Conservation (phyloP, 2,797 vertebrate species). For the Cephalopachus bancanus region DNA sequence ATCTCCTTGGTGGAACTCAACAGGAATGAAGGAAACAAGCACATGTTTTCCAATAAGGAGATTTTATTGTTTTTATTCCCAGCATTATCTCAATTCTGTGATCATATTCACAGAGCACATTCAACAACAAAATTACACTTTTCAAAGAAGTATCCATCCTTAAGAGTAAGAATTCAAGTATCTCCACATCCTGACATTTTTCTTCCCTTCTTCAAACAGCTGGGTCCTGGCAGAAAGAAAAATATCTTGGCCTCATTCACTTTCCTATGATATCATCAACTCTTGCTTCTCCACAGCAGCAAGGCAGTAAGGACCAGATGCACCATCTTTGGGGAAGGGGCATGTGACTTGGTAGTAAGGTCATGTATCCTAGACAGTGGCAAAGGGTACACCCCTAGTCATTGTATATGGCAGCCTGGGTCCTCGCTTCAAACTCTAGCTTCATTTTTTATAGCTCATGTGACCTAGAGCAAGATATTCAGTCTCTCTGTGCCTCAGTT, state of each 20-base stretch:
- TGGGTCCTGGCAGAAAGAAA: neutral
- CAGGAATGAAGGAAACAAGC: neutral
- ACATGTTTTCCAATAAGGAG: neutral
- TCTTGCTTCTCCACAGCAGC: neutral
- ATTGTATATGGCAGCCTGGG: neutral
- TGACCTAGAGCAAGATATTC: neutral
- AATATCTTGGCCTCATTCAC: fast-evolving
- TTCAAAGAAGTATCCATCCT: neutral
- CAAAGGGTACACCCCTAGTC: neutral
- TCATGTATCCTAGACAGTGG: no score
- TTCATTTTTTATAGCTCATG: neutral
- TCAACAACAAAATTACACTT: neutral
- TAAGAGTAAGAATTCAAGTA: neutral
- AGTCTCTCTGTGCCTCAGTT: neutral
- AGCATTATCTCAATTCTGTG: neutral
- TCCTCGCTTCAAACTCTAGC: neutral
- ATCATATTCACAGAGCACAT: neutral
- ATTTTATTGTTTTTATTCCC: slow-evolving; percentile 20
- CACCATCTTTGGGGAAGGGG: fast-evolving
- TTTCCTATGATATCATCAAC: neutral
- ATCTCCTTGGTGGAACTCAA: neutral
- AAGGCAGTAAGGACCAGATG: fast-evolving
- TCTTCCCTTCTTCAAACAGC: neutral
- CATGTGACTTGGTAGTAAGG: fast-evolving
- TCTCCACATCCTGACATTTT: neutral